A percentile compares a stretch with the other conserved stretches of the same genome.
These are phyloP conservation scores for Hyperoplus immaculatus DNA, from an alignment of 2,797 vertebrate species.

Conservation along the genomic window DNA sequence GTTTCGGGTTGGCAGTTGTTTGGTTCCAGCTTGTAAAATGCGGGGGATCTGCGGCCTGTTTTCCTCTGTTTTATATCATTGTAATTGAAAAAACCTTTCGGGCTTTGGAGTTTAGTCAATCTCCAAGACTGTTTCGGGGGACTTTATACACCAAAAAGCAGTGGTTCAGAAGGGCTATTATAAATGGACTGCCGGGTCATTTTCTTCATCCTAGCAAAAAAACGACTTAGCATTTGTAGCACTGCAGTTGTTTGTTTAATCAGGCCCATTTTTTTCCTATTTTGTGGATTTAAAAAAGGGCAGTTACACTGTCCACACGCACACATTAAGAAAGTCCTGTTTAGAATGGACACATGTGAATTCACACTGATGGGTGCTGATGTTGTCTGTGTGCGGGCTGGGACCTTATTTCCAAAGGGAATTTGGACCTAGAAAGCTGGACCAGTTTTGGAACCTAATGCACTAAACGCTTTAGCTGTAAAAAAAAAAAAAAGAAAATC, in stretches of 20 bases:
- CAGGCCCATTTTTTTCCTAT: not conserved
- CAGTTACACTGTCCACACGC: no score
- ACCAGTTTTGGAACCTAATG: not conserved
- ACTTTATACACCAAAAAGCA: no score
- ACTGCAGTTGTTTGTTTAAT: not conserved
- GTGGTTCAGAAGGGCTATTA: no score
- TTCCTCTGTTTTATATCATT: not conserved
- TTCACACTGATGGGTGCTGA: not conserved
- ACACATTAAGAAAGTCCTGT: no score
- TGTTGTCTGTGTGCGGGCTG: not conserved
- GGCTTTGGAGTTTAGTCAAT: not conserved
- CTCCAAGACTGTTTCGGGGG: not conserved
- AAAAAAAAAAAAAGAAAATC: not conserved
- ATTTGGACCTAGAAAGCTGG: not conserved
- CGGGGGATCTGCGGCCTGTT: conserved; percentile 4
- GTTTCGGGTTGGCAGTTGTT: conserved; percentile 17
- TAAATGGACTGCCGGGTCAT: no score
- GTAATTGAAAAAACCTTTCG: not conserved
- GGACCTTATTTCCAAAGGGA: not conserved
- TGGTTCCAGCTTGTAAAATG: conserved; percentile 14
- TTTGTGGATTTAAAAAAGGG: no score
- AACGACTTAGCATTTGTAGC: not conserved
- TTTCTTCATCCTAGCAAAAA: not conserved
- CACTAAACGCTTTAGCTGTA: not conserved
- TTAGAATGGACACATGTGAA: not conserved